Conservation (phyloP, 2,797 vertebrate genomes). For the Rhadinocentrus ornatus region DNA sequence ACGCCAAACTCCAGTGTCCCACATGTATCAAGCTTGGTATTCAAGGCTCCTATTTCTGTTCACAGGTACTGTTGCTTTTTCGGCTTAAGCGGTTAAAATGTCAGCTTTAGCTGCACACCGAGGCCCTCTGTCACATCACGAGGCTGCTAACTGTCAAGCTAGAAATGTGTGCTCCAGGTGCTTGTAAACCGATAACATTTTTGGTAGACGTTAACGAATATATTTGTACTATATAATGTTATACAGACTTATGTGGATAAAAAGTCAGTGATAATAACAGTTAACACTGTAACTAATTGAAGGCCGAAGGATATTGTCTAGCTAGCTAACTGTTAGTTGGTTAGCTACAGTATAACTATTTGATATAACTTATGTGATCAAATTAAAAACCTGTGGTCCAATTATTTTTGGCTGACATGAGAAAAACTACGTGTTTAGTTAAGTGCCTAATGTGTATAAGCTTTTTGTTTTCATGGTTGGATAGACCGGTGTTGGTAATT, state of each 20-base stretch:
- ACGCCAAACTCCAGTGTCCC: slow-evolving; percentile 98
- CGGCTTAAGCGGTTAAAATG: neutral
- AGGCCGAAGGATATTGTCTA: slow-evolving; percentile 12
- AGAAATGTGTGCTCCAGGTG: slow-evolving; percentile 43
- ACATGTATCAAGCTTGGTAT: slow-evolving; percentile 98
- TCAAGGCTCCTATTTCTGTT: slow-evolving; percentile 97
- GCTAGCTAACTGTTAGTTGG: slow-evolving; percentile 46
- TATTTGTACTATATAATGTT: neutral
- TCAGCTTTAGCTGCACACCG: neutral
- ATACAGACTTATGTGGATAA: accelerated
- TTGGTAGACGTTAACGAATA: neutral
- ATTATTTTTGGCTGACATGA: neutral
- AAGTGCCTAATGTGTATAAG: neutral
- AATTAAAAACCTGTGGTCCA: neutral
- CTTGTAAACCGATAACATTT: slow-evolving; percentile 9
- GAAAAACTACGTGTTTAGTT: neutral
- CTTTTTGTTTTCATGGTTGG: accelerated
- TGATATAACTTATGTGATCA: neutral
- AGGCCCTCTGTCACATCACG: slow-evolving; percentile 68
- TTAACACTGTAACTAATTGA: neutral
- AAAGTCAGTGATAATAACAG: neutral
- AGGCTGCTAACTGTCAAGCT: slow-evolving; percentile 70
- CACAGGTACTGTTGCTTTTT: slow-evolving; percentile 85
- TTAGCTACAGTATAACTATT: slow-evolving; percentile 15
- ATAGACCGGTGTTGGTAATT: accelerated